Evolutionary conservation across 2,113 vertebrate genomes (phyloP).

Genomic region (Pithys albifrons): DNA sequence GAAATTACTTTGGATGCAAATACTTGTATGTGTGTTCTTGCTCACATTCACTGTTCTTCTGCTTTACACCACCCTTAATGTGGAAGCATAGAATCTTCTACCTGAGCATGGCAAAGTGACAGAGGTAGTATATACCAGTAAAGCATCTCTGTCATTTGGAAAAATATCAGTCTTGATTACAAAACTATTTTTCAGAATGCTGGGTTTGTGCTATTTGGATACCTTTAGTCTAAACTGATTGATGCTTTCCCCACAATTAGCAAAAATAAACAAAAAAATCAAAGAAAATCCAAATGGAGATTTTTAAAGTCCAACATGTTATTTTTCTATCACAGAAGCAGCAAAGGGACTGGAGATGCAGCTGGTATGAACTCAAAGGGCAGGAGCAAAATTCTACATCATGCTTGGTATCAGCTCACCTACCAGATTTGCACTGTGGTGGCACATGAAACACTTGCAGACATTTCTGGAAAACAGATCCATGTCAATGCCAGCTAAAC

Average conservation of each 20-base stretch:
- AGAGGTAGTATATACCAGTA: background rate
- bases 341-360: background rate
- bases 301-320: background rate
- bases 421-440: background rate
- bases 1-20: background rate
- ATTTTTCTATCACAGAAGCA: background rate
- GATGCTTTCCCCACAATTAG: background rate
- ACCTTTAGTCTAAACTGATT: background rate
- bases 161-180: background rate
- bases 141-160: background rate
- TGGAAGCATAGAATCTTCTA: background rate
- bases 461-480: background rate
- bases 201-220: background rate
- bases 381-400: background rate
- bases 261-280: background rate
- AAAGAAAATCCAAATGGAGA: background rate
- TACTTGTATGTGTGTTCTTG: background rate
- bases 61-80: background rate
- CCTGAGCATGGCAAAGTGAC: background rate
- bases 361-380: background rate
- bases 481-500: background rate
- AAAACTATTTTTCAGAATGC: background rate
- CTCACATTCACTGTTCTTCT: background rate
- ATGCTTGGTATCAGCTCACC: fast-evolving
- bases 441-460: background rate